Evolutionary conservation across 2,797 vertebrate species (phyloP).

Genomic region (Enteromius mattozi): DNA sequence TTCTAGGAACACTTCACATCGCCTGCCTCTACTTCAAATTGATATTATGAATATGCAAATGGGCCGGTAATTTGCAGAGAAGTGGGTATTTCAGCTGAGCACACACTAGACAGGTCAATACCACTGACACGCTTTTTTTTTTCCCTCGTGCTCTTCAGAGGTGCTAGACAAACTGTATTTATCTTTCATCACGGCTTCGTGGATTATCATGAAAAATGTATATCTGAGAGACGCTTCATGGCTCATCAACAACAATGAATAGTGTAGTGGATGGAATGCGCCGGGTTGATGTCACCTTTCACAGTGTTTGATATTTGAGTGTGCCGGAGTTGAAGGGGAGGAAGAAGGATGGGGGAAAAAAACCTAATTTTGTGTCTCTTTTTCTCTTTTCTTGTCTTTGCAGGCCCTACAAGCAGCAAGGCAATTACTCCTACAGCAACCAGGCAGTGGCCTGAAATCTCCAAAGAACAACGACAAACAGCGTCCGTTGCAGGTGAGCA

Average conservation of each 20-base stretch:
- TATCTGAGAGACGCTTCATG: slow-evolving; percentile 58
- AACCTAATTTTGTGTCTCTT: slow-evolving; percentile 59
- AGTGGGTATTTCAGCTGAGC: slow-evolving; percentile 97
- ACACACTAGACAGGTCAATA: slow-evolving; percentile 94
- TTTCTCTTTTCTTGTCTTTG: slow-evolving; percentile 67
- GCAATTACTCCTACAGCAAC: slow-evolving; percentile 98
- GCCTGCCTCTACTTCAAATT: slow-evolving; percentile 95
- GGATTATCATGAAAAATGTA: slow-evolving; percentile 71
- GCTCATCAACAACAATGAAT: slow-evolving; percentile 55
- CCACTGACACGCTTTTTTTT: slow-evolving; percentile 82
- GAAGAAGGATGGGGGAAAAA: slow-evolving; percentile 16
- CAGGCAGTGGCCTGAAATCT: slow-evolving; percentile 98
- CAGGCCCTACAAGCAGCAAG: slow-evolving; percentile 98
- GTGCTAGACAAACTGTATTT: slow-evolving; percentile 89
- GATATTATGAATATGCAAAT: slow-evolving; percentile 99
- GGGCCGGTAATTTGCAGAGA: slow-evolving; percentile 91
- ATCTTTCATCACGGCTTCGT: slow-evolving; percentile 80
- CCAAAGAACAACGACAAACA: slow-evolving; percentile 99
- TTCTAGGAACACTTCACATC: slow-evolving; percentile 97
- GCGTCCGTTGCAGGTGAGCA: slow-evolving; percentile 97
- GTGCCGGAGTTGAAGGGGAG: slow-evolving; percentile 21
- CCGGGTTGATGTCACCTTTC: slow-evolving; percentile 41
- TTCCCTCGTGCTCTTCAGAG: slow-evolving; percentile 73
- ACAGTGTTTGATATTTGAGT: slow-evolving; percentile 41
- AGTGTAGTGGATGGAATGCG: slow-evolving; percentile 47